These are phyloP conservation scores for Xiphydria camelus DNA, from an alignment of 2,888 invertebrate genomes.

Conservation along the genomic window DNA sequence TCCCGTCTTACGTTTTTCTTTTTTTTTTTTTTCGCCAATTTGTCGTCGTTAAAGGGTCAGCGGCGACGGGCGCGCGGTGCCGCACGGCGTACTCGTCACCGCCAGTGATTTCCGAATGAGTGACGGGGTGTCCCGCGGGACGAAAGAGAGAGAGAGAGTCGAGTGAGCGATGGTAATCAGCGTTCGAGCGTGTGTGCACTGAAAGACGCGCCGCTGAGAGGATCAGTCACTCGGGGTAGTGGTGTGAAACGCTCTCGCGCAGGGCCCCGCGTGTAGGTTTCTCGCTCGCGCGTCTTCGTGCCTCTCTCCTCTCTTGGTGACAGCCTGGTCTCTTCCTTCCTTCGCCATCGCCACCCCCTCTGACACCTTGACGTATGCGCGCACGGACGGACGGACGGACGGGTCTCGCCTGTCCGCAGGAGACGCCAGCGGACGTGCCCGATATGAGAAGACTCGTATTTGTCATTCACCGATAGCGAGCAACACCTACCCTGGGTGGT, in stretches of 20 bases:
- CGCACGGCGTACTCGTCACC: neutral
- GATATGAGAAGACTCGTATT: slow-evolving; percentile 36
- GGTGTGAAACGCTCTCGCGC: slow-evolving; percentile 10
- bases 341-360: slow-evolving; percentile 8
- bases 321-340: slow-evolving; percentile 9
- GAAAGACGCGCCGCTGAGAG: slow-evolving; percentile 50
- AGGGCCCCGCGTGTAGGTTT: slow-evolving; percentile 2
- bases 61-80: slow-evolving; percentile 14
- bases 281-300: slow-evolving; percentile 1
- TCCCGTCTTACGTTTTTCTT: too few species aligned
- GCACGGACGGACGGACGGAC: slow-evolving; percentile 23
- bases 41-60: too few species aligned
- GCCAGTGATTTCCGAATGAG: neutral
- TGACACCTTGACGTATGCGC: neutral
- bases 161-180: slow-evolving; percentile 41
- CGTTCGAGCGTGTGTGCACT: slow-evolving; percentile 36
- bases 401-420: slow-evolving; percentile 21
- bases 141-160: too few species aligned
- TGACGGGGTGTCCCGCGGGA: slow-evolving; percentile 11
- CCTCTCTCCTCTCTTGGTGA: slow-evolving; percentile 10
- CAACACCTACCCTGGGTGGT: slow-evolving; percentile 41
- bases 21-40: too few species aligned
- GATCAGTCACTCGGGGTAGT: slow-evolving; percentile 46
- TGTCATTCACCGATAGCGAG: slow-evolving; percentile 48
- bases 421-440: slow-evolving; percentile 23